Conservation (phyloP, 2,113 vertebrate species). For the Enhydra lutris region DNA sequence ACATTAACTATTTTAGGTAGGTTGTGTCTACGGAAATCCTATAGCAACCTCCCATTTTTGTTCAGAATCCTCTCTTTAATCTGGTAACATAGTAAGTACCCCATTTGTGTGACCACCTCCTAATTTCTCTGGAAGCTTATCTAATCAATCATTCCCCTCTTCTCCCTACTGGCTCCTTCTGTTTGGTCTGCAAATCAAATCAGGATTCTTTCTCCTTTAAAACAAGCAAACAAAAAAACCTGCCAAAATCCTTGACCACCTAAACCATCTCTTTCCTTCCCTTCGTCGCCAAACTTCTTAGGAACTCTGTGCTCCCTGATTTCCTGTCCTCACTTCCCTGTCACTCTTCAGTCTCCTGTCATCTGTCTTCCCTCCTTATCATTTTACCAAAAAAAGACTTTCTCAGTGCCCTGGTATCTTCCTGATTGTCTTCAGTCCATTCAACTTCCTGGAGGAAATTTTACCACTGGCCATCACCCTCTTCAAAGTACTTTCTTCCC, state of each 20-base stretch:
- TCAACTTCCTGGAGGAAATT: neutral
- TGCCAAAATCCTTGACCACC: neutral
- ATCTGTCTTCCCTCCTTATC: neutral
- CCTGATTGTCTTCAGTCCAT: neutral
- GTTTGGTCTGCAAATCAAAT: slow-evolving; percentile 37
- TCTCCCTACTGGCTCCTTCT: slow-evolving; percentile 1
- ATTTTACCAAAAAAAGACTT: slow-evolving; percentile 5
- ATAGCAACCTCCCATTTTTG: neutral
- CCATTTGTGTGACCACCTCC: neutral
- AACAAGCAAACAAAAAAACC: neutral
- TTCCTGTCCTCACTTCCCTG: neutral
- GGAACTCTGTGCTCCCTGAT: neutral
- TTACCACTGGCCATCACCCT: neutral
- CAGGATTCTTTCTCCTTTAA: neutral
- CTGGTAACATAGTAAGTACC: neutral
- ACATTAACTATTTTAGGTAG: neutral
- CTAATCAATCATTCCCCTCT: slow-evolving; percentile 8
- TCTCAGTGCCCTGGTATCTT: neutral
- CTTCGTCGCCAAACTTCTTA: neutral
- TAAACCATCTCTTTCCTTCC: neutral
- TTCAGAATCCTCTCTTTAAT: neutral
- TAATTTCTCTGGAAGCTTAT: neutral
- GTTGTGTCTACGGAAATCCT: neutral
- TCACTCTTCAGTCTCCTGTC: neutral
- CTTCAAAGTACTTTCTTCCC: neutral